Percentiles rank a stretch among this genome's conserved stretches.
Conservation (phyloP, 2,888 invertebrate genomes). For the Pedicia rivosa region DNA sequence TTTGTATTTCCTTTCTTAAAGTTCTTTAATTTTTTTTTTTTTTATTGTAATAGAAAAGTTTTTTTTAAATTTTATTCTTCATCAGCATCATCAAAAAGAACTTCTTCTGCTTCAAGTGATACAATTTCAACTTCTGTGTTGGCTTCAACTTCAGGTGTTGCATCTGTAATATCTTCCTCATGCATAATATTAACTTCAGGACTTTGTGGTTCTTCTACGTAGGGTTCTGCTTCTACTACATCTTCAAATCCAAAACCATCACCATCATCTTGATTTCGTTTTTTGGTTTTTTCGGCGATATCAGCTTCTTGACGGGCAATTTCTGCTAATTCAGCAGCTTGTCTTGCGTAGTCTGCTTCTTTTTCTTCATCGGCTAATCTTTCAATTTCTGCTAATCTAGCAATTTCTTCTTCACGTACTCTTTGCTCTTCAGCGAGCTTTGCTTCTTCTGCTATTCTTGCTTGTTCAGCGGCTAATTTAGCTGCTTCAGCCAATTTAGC, state of each 20-base stretch:
- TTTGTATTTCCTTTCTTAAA: too few species aligned
- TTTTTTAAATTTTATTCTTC: slow-evolving; percentile 3
- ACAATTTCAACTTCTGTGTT: too few species aligned
- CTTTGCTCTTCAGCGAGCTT: slow-evolving; percentile 32
- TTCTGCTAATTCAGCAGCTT: slow-evolving; percentile 54
- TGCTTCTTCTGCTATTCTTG: slow-evolving; percentile 32
- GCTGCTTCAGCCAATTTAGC: slow-evolving; percentile 30
- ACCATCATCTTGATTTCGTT: slow-evolving; percentile 3
- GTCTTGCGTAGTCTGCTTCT: slow-evolving; percentile 50
- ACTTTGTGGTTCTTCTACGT: slow-evolving; percentile 16
- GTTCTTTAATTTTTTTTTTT: too few species aligned
- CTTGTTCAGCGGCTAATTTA: slow-evolving; percentile 28
- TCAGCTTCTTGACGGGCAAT: slow-evolving; percentile 45
- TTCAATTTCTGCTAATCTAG: slow-evolving; percentile 34
- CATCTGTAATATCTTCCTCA: too few species aligned
- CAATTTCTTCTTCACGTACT: slow-evolving; percentile 35
- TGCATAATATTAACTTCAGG: slow-evolving; percentile 13
- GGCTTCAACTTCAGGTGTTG: slow-evolving; percentile 4
- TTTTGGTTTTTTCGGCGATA: slow-evolving; percentile 33
- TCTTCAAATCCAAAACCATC: slow-evolving; percentile 12
- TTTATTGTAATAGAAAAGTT: too few species aligned
- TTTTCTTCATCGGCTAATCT: slow-evolving; percentile 36
- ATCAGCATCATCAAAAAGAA: neutral
- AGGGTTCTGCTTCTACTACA: slow-evolving; percentile 27
- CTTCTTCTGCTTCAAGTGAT: neutral